Evolutionary conservation across 1,140 invertebrate genomes (phyloP).

Genomic region (Psix sp.): DNA sequence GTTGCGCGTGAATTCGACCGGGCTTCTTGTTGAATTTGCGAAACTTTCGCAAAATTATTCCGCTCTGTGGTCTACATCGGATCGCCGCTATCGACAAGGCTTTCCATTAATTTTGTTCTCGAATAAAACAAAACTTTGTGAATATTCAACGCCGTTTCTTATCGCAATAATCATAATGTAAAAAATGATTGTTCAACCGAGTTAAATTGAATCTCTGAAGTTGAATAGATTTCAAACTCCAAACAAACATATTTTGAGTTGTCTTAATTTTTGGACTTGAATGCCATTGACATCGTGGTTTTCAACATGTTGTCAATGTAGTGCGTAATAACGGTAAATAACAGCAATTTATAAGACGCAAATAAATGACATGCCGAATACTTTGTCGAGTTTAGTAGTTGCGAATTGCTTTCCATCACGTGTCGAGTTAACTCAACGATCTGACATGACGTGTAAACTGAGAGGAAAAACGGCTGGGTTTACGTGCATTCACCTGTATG

Average conservation of each 20-base stretch:
- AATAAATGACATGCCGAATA: conserved; percentile 54
- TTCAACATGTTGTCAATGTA: conserved; percentile 28
- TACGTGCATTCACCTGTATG: too few species aligned
- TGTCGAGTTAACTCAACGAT: conserved; percentile 49
- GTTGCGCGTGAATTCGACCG: conserved; percentile 13
- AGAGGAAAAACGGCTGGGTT: not conserved
- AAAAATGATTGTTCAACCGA: too few species aligned
- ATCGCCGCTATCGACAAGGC: conserved; percentile 5
- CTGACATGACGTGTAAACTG: conserved; percentile 21
- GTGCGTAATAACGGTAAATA: conserved; percentile 38
- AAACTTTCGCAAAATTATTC: conserved; percentile 39
- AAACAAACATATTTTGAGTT: too few species aligned
- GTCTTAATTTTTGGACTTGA: conserved; percentile 14
- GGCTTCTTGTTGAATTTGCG: conserved; percentile 31
- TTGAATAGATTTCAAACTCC: too few species aligned
- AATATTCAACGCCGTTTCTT: too few species aligned
- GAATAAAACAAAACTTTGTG: too few species aligned
- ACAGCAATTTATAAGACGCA: conserved; percentile 48
- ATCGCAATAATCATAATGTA: too few species aligned
- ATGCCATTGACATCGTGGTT: conserved; percentile 39
- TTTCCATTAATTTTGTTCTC: conserved; percentile 43
- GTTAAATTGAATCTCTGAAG: too few species aligned
- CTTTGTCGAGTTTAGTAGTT: conserved; percentile 36
- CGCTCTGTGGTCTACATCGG: conserved; percentile 15
- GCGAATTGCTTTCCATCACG: conserved; percentile 44